Evolutionary conservation across 2,113 vertebrate genomes (phyloP).

Genomic region (Phalacrocorax pelagicus): DNA sequence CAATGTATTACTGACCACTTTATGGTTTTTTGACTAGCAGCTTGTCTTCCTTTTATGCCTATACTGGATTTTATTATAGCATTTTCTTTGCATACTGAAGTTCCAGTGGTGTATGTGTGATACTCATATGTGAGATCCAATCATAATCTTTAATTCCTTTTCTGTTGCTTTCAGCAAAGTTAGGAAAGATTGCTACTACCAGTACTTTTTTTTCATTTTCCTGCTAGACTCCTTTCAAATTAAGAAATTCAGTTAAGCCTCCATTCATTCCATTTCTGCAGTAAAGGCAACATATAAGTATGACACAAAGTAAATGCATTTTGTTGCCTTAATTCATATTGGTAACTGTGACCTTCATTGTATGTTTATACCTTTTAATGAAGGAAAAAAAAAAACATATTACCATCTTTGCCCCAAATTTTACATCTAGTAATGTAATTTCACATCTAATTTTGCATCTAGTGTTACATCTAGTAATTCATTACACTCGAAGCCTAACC

Average conservation of each 20-base stretch:
- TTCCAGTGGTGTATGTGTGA: neutral
- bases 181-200: neutral
- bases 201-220: neutral
- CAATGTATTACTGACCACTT: neutral
- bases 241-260: neutral
- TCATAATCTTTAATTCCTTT: neutral
- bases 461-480: neutral
- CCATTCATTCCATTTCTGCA: neutral
- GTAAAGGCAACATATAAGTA: neutral
- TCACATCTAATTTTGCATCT: neutral
- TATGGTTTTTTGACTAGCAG: neutral
- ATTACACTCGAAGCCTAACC: neutral
- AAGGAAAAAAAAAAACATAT: neutral
- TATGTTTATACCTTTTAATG: neutral
- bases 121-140: neutral
- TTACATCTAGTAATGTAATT: neutral
- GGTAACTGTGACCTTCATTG: neutral
- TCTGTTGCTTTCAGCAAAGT: neutral
- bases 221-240: neutral
- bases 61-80: neutral
- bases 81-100: neutral
- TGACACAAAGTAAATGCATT: neutral
- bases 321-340: neutral
- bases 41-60: neutral
- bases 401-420: neutral